A percentile compares a stretch with the other conserved stretches of the same genome.
phyloP scores from a whole-genome alignment of 2,888 invertebrate genomes.

The Hedychridium roseum region DNA sequence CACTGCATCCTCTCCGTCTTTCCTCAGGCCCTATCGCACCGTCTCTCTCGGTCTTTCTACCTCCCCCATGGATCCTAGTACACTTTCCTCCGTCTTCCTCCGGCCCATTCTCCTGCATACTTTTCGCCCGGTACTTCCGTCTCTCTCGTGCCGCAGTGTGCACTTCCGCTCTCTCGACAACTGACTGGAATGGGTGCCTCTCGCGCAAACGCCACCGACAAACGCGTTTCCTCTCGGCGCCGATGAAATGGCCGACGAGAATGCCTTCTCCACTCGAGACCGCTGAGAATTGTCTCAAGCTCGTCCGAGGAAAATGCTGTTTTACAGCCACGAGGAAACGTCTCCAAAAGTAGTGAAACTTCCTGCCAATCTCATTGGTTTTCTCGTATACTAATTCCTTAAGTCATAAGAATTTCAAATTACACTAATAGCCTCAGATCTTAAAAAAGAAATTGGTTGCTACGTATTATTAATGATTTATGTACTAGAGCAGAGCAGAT shows the following conservation, averaged over 20 bases:
- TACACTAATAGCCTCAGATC: too few relatives aligned
- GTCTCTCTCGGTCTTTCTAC: conserved; percentile 11
- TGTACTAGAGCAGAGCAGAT: too few relatives aligned
- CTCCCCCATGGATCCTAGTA: conserved; percentile 19
- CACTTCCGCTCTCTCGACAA: conserved; percentile 40
- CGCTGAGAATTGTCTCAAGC: too few relatives aligned
- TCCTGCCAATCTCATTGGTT: too few relatives aligned
- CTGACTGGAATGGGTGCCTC: conserved; percentile 28
- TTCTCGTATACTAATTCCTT: too few relatives aligned
- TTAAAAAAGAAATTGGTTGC: too few relatives aligned
- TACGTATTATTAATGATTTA: too few relatives aligned
- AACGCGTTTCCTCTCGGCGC: conserved; percentile 39
- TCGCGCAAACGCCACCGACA: conserved; percentile 42
- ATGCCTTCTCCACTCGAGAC: conserved; percentile 38
- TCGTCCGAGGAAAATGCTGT: too few relatives aligned
- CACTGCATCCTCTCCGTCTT: conserved; percentile 9
- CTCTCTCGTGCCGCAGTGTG: conserved; percentile 15
- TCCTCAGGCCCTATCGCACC: conserved; percentile 4
- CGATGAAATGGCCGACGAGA: conserved; percentile 54
- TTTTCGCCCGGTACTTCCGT: conserved; percentile 22
- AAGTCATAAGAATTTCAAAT: too few relatives aligned
- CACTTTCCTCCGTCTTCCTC: conserved; percentile 24
- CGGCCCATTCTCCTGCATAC: conserved; percentile 17
- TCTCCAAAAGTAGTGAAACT: too few relatives aligned
- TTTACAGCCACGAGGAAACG: too few relatives aligned